Conservation (phyloP, 2,113 vertebrate genomes). For the Psilopogon haemacephalus region DNA sequence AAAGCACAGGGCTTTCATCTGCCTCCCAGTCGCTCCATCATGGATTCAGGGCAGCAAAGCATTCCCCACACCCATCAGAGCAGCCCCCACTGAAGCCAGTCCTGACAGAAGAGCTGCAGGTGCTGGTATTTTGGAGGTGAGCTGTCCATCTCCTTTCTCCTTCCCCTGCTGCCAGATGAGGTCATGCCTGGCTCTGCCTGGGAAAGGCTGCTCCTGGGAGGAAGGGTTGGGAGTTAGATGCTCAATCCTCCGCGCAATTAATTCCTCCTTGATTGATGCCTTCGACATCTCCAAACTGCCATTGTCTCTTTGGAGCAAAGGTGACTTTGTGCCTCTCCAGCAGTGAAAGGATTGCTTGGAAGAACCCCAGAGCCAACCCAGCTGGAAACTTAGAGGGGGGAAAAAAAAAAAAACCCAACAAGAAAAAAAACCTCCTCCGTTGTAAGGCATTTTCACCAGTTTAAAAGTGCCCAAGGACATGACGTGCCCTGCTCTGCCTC, state of each 20-base stretch:
- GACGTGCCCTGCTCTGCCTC: neutral
- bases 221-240: neutral
- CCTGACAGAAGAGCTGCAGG: neutral
- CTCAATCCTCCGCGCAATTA: neutral
- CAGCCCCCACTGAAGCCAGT: neutral
- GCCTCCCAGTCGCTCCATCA: neutral
- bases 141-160: neutral
- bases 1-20: neutral
- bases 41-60: neutral
- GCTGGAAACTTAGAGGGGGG: neutral
- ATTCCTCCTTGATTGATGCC: neutral
- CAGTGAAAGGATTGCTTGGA: neutral
- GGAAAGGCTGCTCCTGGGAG: neutral
- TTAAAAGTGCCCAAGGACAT: neutral
- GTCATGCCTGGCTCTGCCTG: neutral
- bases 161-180: neutral
- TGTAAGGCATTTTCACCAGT: neutral
- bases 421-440: accelerated
- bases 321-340: neutral
- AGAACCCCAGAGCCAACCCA: neutral
- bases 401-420: neutral
- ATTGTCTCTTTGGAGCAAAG: neutral
- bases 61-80: neutral
- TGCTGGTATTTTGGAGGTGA: neutral
- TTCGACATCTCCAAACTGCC: neutral